These are phyloP conservation scores for Catalaphyllia jardinei DNA, from an alignment of 64 coral and sea anemone species.

Conservation along the genomic window DNA sequence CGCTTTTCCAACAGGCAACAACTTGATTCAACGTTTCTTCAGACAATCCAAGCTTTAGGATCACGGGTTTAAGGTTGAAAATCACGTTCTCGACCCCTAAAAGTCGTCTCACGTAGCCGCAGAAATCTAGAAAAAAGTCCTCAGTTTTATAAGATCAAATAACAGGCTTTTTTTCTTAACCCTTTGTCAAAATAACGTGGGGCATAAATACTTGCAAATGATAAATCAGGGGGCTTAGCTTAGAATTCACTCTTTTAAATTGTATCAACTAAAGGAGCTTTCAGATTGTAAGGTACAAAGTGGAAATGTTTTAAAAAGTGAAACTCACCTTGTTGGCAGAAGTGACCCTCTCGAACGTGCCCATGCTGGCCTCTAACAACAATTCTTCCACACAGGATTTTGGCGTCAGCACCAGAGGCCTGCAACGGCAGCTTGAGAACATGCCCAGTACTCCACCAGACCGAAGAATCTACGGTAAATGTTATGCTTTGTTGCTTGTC, in stretches of 20 bases:
- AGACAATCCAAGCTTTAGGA: not conserved
- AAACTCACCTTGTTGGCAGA: not conserved
- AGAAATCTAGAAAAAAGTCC: not conserved
- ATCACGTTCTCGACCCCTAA: not conserved
- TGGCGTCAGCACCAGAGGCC: not conserved
- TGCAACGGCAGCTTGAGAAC: constrained; percentile 23
- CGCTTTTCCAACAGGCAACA: not conserved
- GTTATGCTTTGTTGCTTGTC: not conserved
- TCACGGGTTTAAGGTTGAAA: constrained; percentile 23
- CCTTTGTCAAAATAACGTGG: not conserved
- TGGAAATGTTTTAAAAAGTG: too few species aligned
- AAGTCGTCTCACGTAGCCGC: constrained; percentile 8
- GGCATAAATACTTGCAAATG: too few species aligned
- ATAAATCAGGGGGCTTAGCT: too few species aligned
- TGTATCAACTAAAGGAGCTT: not conserved
- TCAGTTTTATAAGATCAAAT: too few species aligned
- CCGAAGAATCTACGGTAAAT: constrained; percentile 13
- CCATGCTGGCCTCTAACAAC: not conserved
- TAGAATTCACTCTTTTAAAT: too few species aligned
- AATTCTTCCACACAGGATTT: constrained; percentile 18
- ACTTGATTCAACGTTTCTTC: not conserved
- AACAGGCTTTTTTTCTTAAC: too few species aligned
- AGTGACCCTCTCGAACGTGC: not conserved
- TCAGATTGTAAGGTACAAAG: too few species aligned
- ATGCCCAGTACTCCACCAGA: constrained; percentile 56